Evolutionary conservation across 2,888 invertebrate genomes (phyloP), one percentile per base, ranked within the genome.

Genomic region (Petrolisthes cinctipes): DNA sequence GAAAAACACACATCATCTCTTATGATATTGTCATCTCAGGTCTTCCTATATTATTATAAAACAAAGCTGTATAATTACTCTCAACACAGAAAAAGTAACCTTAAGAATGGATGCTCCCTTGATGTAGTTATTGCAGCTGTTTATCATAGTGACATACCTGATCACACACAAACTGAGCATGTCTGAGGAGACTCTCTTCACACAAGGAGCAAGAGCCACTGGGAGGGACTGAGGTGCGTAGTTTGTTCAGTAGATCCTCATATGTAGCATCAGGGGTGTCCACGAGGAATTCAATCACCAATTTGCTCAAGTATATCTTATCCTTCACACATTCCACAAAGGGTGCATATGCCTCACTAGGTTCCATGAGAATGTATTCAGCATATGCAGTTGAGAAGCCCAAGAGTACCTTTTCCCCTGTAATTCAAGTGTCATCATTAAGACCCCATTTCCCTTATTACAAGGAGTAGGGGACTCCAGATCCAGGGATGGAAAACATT

Each of bases 131-230:
- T 37, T 37, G 37, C 37, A 37, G 37, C 37, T 37, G 37, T 37
- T 73, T 23, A 37, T 37, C 37, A 37, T 37, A 37, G 37, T 37
- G 14, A n/a, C 9, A 56, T 89, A 89, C 89, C 85, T 93, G 93
- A 92, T 97, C 96, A 91, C 96, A 96, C 79, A 97, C 94, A 93
- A 97, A 97, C 92, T 96, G 96, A 0, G 96, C 95, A 92, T 97
- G 95, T 91, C 95, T 94, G 82, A 97, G 94, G 54, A 97, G 93
- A 91, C 95, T 94, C 92, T 97, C 96, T 93, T 97, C 96, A 4
- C 95, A 95, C 92, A 96, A 94, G 11, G 80, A 82, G 4, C 81
- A 71, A 37, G 78, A 83, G 14, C 87, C 88, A 78, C 83, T 76
- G 23, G 91, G 91, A 5, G 90, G 90, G 6, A 91, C 89, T 11